Evolutionary conservation across 2,888 invertebrate species (phyloP).

Genomic region (Watsonalla cultraria): DNA sequence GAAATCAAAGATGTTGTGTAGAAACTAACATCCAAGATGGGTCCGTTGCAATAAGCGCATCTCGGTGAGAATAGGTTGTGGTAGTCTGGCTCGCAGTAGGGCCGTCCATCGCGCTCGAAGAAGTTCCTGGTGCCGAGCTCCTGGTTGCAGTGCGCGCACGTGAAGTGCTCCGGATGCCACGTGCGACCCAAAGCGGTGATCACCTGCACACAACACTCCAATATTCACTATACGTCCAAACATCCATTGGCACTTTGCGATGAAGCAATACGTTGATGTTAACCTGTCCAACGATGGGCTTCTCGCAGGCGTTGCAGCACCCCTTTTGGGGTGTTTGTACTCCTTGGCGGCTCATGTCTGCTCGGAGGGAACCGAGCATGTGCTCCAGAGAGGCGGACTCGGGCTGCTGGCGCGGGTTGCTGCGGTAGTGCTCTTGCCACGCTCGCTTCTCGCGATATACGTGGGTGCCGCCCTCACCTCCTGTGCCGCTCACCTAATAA

Average conservation of each 20-base stretch:
- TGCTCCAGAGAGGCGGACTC: slow-evolving; percentile 80
- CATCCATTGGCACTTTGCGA: background rate
- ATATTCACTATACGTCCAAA: slow-evolving; percentile 20
- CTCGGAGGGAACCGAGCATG: slow-evolving; percentile 96
- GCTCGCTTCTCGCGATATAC: slow-evolving; percentile 81
- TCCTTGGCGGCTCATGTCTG: slow-evolving; percentile 99
- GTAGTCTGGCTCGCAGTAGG: slow-evolving; percentile 99
- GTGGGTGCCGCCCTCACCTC: slow-evolving; percentile 73
- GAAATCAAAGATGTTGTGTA: background rate
- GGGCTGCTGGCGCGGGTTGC: slow-evolving; percentile 77
- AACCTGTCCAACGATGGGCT: slow-evolving; percentile 98
- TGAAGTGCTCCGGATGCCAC: slow-evolving; percentile 99
- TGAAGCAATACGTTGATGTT: slow-evolving; percentile 6
- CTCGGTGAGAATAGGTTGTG: slow-evolving; percentile 99
- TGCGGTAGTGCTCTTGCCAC: slow-evolving; percentile 75
- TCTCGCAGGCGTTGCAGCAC: slow-evolving; percentile 99
- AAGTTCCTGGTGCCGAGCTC: slow-evolving; percentile 98
- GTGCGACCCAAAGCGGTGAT: slow-evolving; percentile 98
- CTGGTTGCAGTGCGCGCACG: slow-evolving; percentile 97
- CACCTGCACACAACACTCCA: slow-evolving; percentile 72
- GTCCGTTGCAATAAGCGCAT: slow-evolving; percentile 99
- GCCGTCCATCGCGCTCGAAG: slow-evolving; percentile 97
- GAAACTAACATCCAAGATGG: slow-evolving; percentile 95
- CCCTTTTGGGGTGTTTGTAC: slow-evolving; percentile 99
- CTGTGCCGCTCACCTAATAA: slow-evolving; percentile 62